Evolutionary conservation across 2,797 vertebrate species (phyloP), one percentile per base, ranked within the genome.

Genomic region (Gastrophryne carolinensis): DNA sequence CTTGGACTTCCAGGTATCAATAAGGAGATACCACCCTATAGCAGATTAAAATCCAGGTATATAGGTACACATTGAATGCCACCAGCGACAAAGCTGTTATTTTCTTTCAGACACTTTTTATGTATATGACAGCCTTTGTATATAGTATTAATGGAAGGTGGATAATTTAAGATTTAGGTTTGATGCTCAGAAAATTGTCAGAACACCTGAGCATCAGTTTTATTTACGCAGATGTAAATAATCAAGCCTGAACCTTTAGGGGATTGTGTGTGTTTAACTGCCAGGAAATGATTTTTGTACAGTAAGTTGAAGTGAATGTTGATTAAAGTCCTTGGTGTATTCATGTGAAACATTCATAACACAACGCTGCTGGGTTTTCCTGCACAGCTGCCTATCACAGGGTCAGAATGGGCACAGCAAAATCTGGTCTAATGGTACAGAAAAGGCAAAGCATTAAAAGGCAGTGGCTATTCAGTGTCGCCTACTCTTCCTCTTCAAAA

Each of bases 211-310:
- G 41, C 56, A 72, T 50, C 13, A 41, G 23, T 73, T 23, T 56
- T 47, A 74, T 29, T 37, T 44, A 34, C 52, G 17, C 52, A 47
- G 52, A 66, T 74, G 62, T 39, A 66, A 65, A 74, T 66, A 56
- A 54, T 65, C 49, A 9, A 30, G 32, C 7, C 26, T 65, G 37
- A 39, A 65, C 39, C 71, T 64, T 65, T 66, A n/a, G 39, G 61
- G 72, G 37, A 74, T 66, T 56, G 27, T 57, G 44, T 65, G 15
- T 49, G 52, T 66, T 57, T 74, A 35, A 47, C 72, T 74, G 62
- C 72, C 72, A 74, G 61, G 29, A 74, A 65, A 74, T 74, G 52
- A 26, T 57, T 56, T 74, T 54, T 44, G 52, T 34, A 65, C 72
- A 58, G 53, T 74, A 47, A 74, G 26, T 53, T 66, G 62, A 74